Evolutionary conservation across 2,888 invertebrate genomes (phyloP).

Genomic region (Protodeltote pygarga): DNA sequence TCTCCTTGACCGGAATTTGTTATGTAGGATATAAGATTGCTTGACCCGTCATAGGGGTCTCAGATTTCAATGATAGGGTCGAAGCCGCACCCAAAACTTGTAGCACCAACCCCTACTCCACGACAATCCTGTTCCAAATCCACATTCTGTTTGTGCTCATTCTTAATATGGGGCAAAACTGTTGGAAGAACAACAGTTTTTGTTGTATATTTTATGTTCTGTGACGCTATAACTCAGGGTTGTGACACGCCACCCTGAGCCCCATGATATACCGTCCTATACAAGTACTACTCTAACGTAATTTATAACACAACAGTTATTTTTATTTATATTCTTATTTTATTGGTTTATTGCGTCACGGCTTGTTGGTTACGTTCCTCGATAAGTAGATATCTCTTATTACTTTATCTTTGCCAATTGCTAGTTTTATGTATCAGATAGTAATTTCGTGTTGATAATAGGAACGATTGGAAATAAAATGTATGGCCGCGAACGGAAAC

Average conservation of each 20-base stretch:
- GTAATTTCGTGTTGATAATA: conserved; percentile 31
- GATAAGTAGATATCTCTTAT: conserved; percentile 69
- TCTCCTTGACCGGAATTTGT: no score
- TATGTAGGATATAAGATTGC: no score
- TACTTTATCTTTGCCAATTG: conserved; percentile 53
- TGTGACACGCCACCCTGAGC: conserved; percentile 79
- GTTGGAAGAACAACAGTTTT: conserved; percentile 86
- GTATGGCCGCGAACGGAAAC: conserved; percentile 13
- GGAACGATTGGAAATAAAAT: conserved; percentile 5
- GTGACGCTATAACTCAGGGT: conserved; percentile 83
- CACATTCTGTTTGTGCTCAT: conserved; percentile 85
- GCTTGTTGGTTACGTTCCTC: conserved; percentile 69
- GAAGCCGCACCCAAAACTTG: background rate
- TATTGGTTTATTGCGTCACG: conserved; percentile 82
- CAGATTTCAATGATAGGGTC: no score
- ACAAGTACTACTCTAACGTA: conserved; percentile 66
- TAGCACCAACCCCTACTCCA: conserved; percentile 58
- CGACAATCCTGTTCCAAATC: conserved; percentile 69
- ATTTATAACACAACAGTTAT: conserved; percentile 77
- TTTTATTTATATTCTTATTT: conserved; percentile 81
- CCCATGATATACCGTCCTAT: conserved; percentile 70
- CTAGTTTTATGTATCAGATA: conserved; percentile 30
- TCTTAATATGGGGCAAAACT: conserved; percentile 87
- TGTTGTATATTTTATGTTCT: conserved; percentile 86
- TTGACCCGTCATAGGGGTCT: no score